Evolutionary conservation across 2,797 vertebrate species (phyloP).

Genomic region (Coendou prehensilis): DNA sequence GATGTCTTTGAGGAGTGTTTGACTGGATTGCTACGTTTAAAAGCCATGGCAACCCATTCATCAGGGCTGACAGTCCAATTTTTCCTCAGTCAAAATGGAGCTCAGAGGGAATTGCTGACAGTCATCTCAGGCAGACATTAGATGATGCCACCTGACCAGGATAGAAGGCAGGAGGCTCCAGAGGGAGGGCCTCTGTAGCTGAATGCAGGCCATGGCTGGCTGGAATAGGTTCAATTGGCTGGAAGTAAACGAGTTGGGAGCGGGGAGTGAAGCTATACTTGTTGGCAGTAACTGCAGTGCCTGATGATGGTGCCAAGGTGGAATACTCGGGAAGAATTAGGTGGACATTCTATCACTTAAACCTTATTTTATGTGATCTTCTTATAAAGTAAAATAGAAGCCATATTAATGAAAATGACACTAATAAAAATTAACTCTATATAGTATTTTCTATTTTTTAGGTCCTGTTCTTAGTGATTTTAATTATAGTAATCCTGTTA

Average conservation of each 20-base stretch:
- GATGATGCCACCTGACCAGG: background rate
- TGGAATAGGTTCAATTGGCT: background rate
- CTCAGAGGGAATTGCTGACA: background rate
- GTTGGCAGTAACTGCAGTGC: background rate
- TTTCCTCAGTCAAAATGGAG: background rate
- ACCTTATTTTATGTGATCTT: background rate
- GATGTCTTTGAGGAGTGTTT: background rate
- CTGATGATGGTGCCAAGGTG: fast-evolving
- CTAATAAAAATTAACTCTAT: background rate
- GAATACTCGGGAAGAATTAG: background rate
- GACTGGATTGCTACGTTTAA: no score
- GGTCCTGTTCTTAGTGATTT: background rate
- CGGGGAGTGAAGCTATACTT: background rate
- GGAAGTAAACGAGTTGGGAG: background rate
- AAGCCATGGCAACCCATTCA: background rate
- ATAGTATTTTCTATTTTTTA: background rate
- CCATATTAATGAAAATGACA: background rate
- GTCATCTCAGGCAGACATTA: background rate
- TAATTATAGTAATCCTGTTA: background rate
- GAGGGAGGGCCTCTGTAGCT: background rate
- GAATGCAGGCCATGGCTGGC: background rate
- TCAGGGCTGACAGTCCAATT: background rate
- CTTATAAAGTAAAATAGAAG: background rate
- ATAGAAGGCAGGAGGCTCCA: background rate
- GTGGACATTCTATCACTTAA: background rate